phyloP scores from a whole-genome alignment of 2,888 invertebrate genomes.

The Nephrotoma appendiculata region DNA sequence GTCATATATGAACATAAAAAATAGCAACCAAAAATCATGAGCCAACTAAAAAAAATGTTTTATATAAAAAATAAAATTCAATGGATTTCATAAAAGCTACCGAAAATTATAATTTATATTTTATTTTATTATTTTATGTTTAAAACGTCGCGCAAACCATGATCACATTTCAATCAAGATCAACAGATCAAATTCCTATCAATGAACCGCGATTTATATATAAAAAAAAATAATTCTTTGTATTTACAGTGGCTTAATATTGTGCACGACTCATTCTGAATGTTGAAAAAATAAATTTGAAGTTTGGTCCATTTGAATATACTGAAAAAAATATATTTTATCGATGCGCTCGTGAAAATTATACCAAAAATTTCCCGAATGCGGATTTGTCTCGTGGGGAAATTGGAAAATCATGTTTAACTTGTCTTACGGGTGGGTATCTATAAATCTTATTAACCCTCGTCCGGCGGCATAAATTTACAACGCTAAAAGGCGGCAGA shows the following conservation, averaged over 20 bases:
- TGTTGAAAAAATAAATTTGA: too few species aligned
- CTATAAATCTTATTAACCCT: too few species aligned
- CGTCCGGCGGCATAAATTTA: too few species aligned
- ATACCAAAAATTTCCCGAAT: too few species aligned
- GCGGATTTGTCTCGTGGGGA: too few species aligned
- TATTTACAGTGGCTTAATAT: not conserved
- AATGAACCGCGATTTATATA: not conserved
- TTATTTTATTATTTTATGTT: not conserved
- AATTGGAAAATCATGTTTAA: too few species aligned
- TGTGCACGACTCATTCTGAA: not conserved
- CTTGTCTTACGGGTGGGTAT: too few species aligned
- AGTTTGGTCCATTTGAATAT: too few species aligned
- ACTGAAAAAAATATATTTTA: too few species aligned
- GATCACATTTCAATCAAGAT: constrained; percentile 4
- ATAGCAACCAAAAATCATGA: not conserved
- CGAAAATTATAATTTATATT: constrained; percentile 1
- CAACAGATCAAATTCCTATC: constrained; percentile 4
- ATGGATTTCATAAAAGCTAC: constrained; percentile 1
- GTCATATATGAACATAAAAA: not conserved
- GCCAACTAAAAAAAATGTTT: not conserved
- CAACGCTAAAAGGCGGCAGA: too few species aligned
- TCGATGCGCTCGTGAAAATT: too few species aligned
- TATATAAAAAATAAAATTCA: not conserved
- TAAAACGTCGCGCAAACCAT: not conserved
- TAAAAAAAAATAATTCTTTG: not conserved